Evolutionary conservation across 2,888 invertebrate species (phyloP), one percentile per base, ranked within the genome.

Genomic region (Fissipunctia ypsillon): DNA sequence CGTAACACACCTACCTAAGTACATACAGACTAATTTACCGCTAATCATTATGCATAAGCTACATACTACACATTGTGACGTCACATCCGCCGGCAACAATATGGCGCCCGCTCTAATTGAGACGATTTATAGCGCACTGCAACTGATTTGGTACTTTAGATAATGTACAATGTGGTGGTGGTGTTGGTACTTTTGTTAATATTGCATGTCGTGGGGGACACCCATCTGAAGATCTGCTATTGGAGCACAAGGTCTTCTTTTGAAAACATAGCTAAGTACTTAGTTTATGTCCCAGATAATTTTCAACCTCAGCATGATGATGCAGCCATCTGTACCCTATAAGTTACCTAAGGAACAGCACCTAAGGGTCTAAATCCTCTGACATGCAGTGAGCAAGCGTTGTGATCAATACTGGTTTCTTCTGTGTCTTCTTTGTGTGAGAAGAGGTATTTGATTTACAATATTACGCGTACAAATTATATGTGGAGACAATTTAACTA

Each of bases 31-130:
- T 69, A 71, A 74, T 79, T 70, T 60, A 79, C 83, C 73, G 73
- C 12, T 70, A 73, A 73, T 81, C 81, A 82, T 81, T 73, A 81
- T 81, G 76, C 84, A 81, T 64, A 80, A 41, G 28, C 43, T 64
- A 63, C 66, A 28, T 67, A 54, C 45, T 54, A 72, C 38, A 72
- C 19, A 52, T 43, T 67, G 64, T 86, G 84, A 76, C 84, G 84
- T 85, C 86, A 85, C 63, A 64, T 85, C 85, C 85, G 73, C 52
- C 28, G n/a, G 22, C 25, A 65, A 59, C 86, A 86, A 85, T 63
- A 84, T 85, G 84, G 86, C 75, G 59, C 52, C 45, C 74, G 84
- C 70, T 76, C 78, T 81, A 86, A 86, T 86, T 84, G 75, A 71
- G 72, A 57, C 80, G 69, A 64, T 73, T 80, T 83, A 75, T 80